Evolutionary conservation across 2,888 invertebrate species (phyloP), one percentile per base, ranked within the genome.

Genomic region (Tortricodes alternella): DNA sequence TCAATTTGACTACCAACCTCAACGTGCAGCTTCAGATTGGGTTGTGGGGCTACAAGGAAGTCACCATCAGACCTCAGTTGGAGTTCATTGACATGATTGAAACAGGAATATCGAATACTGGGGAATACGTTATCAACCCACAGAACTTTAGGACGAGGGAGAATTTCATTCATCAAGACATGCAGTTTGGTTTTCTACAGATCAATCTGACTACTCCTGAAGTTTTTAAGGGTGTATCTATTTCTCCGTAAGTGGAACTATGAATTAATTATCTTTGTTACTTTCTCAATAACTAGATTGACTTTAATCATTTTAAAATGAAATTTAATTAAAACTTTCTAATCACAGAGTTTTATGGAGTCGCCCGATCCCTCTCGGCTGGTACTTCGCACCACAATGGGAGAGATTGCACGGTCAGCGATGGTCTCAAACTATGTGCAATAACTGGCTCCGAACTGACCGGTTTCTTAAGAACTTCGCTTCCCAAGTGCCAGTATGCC

Each of bases 361-460:
- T 73, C 93, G 95, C 56, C 97, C 98, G 0, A 95, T 98, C 62
- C 98, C 98, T 1, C 86, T 98, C 8, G 97, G 93, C 0, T 98
- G 98, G 98, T 98, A 98, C 79, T 97, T 98, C 76, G 93, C 93
- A 0, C 94, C 95, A 0, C 97, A 98, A 80, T 98, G 98, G 98
- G 94, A 96, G 75, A 89, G 94, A 13, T 79, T 93, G 43, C 94
- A 95, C 67, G 99, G 99, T 0, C 76, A 81, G 3, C 92, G 94
- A 55, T 99, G 99, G 99, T 93, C 97, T 0, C 92, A 94, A 57
- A 87, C 93, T 3, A 92, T 97, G 73, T 99, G 99, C 81, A 95
- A 97, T 79, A 94, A 95, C 67, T 99, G 99, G 99, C 94, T 97
- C 35, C 93, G 94, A 80, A 94, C 94, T 43, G 97, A 98, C 80